Conservation (phyloP, 2,113 vertebrate species). For the Ahaetulla prasina region DNA sequence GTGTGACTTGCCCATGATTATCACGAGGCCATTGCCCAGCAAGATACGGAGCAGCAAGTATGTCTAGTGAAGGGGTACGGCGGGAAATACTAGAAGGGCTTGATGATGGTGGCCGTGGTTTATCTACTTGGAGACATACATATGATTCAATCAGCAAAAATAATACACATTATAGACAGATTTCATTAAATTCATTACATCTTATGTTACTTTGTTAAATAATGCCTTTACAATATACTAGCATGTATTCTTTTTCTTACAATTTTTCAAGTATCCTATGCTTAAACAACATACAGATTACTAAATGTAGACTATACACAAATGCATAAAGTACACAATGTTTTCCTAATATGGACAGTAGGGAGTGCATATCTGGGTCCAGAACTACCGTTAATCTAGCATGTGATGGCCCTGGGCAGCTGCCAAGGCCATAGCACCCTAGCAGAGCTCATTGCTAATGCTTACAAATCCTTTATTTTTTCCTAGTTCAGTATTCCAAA, state of each 20-base stretch:
- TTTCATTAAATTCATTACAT: not conserved
- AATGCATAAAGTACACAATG: not conserved
- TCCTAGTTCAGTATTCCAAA: not conserved
- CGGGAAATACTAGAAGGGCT: constrained; percentile 81
- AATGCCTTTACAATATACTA: not conserved
- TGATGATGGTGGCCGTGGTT: constrained; percentile 68
- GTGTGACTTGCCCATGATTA: constrained; percentile 79
- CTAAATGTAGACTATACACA: not conserved
- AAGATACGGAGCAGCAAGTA: constrained; percentile 87
- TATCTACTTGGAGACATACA: constrained; percentile 61
- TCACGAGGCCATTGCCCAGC: constrained; percentile 97
- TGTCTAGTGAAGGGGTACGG: constrained; percentile 86
- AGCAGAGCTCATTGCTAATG: not conserved
- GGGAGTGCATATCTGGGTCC: not conserved
- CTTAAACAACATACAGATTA: not conserved
- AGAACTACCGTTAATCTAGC: not conserved
- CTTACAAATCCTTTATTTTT: not conserved
- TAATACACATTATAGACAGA: not conserved
- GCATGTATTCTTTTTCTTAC: not conserved
- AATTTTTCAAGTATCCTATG: not conserved
- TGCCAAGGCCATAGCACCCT: not conserved
- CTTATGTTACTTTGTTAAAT: not conserved
- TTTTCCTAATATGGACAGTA: not conserved
- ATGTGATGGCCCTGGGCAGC: not conserved
- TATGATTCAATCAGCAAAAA: not conserved